These are phyloP conservation scores for Stenichneumon culpator DNA, from an alignment of 2,888 invertebrate genomes.

Conservation along the genomic window DNA sequence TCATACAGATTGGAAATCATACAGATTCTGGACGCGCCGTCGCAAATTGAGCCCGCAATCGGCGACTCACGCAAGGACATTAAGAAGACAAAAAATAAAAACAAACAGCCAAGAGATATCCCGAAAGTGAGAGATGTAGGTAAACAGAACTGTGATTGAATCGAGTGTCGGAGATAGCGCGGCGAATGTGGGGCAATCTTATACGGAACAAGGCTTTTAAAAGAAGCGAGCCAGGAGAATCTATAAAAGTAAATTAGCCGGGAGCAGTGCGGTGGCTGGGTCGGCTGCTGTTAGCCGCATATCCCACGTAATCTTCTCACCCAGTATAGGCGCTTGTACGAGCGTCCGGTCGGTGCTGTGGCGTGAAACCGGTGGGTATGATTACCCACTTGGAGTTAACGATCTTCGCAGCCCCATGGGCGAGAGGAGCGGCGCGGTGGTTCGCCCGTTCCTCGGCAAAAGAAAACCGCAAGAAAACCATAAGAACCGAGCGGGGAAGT, in stretches of 20 bases:
- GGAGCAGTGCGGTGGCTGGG: slow-evolving; percentile 47
- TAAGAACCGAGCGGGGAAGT: slow-evolving; percentile 70
- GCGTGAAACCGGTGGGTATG: slow-evolving; percentile 82
- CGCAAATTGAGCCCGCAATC: not conserved
- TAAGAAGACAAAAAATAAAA: slow-evolving; percentile 2
- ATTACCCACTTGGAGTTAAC: slow-evolving; percentile 83
- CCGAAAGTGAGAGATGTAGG: not conserved
- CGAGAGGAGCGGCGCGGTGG: slow-evolving; percentile 29
- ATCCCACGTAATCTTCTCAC: slow-evolving; percentile 71
- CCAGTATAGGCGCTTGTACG: slow-evolving; percentile 68
- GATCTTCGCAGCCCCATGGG: slow-evolving; percentile 75
- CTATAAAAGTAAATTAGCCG: slow-evolving; percentile 71
- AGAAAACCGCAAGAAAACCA: slow-evolving; percentile 79
- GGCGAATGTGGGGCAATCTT: slow-evolving; percentile 30
- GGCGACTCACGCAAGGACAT: not conserved
- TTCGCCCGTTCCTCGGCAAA: slow-evolving; percentile 73
- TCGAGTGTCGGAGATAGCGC: slow-evolving; percentile 20
- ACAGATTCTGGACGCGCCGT: not conserved
- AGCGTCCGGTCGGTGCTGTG: slow-evolving; percentile 73
- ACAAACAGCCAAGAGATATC: not conserved
- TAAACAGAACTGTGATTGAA: slow-evolving; percentile 44
- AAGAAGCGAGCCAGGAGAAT: slow-evolving; percentile 55
- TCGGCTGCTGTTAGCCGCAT: slow-evolving; percentile 59
- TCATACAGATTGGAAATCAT: no score
- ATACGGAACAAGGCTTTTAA: slow-evolving; percentile 26